phyloP scores from a whole-genome alignment of 1,140 invertebrate genomes.

The Tetramorium simillimum region DNA sequence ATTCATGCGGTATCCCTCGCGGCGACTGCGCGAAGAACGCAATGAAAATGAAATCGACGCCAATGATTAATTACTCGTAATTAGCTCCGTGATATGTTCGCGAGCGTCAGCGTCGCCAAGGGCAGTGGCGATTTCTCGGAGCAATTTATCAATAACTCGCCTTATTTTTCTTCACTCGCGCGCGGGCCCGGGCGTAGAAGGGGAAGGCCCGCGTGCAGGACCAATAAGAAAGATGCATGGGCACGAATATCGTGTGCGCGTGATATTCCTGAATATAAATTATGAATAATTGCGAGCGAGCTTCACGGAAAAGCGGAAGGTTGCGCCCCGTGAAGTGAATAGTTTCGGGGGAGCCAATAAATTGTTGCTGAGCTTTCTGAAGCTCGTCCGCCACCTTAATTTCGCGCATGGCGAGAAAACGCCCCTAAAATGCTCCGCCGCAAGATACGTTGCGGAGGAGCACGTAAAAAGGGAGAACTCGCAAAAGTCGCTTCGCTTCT shows the following conservation, averaged over 20 bases:
- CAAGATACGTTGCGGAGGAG: background rate
- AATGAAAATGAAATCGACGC: conserved; percentile 14
- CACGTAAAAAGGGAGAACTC: background rate
- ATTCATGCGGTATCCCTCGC: background rate
- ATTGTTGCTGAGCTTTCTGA: conserved; percentile 57
- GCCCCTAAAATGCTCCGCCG: conserved; percentile 42
- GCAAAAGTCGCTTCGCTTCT: background rate
- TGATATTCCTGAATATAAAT: conserved; percentile 68
- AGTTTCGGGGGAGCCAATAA: conserved; percentile 67
- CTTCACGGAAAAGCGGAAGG: conserved; percentile 16
- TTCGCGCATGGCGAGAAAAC: conserved; percentile 26
- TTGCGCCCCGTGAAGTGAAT: conserved; percentile 62
- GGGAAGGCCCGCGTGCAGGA: background rate
- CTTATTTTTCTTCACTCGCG: conserved; percentile 48
- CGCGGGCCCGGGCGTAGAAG: background rate
- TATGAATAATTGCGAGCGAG: conserved; percentile 67
- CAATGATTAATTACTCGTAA: conserved; percentile 74
- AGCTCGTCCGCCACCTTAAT: conserved; percentile 50
- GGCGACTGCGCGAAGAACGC: background rate
- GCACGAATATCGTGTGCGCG: conserved; percentile 64
- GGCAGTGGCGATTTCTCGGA: conserved; percentile 19
- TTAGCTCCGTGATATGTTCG: conserved; percentile 60
- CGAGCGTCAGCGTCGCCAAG: conserved; percentile 45
- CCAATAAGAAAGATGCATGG: conserved; percentile 65
- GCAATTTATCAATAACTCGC: conserved; percentile 71